phyloP scores from a whole-genome alignment of 2,113 vertebrate species.

The Coturnix japonica region DNA sequence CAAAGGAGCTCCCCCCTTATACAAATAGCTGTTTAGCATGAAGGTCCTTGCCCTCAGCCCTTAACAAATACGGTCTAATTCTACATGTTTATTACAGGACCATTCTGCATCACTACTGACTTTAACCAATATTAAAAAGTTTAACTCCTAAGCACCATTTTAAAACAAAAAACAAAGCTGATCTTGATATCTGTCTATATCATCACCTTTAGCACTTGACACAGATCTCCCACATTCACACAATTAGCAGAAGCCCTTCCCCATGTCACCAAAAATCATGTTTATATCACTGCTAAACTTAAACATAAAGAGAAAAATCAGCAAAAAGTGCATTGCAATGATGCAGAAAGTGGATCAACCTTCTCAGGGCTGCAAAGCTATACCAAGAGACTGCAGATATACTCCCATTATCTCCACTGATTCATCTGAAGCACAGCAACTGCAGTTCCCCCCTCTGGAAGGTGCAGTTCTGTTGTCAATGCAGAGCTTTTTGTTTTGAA shows the following conservation, averaged over 20 bases:
- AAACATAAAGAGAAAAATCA: neutral
- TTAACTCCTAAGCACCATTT: neutral
- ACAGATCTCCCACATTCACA: neutral
- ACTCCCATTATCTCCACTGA: no score
- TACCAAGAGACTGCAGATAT: neutral
- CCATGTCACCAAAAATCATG: neutral
- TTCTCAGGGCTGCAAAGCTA: neutral
- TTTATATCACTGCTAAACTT: neutral
- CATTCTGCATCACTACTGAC: neutral
- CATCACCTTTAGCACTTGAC: neutral
- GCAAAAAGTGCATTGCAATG: neutral
- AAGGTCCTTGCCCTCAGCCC: neutral
- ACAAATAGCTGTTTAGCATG: neutral
- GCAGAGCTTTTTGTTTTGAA: no score
- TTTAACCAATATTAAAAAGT: neutral
- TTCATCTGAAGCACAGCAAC: no score
- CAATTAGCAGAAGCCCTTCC: neutral
- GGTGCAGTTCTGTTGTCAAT: no score
- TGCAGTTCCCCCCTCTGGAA: no score
- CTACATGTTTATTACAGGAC: neutral
- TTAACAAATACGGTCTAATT: neutral
- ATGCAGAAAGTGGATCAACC: neutral
- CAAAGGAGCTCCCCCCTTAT: neutral
- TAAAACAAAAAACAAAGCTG: neutral
- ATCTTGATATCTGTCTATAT: neutral